These are phyloP conservation scores for Trilocha varians DNA, from an alignment of 2,888 invertebrate genomes.

Conservation along the genomic window DNA sequence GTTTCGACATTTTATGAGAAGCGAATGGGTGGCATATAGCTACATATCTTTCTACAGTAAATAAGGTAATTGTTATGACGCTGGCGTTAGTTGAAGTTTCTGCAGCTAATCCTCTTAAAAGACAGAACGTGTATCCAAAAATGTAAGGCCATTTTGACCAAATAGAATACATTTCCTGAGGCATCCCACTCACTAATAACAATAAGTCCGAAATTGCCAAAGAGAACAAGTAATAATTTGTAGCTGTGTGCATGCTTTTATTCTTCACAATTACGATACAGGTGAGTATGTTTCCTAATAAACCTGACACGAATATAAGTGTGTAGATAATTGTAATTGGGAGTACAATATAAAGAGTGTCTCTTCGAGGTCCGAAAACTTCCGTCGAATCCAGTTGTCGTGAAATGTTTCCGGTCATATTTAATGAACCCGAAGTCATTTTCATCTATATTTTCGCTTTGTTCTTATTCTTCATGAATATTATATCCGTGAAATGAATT, in stretches of 20 bases:
- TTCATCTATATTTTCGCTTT: not conserved
- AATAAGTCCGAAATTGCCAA: slow-evolving; percentile 88
- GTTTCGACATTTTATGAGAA: slow-evolving; percentile 88
- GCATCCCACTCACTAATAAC: slow-evolving; percentile 83
- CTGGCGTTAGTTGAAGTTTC: slow-evolving; percentile 88
- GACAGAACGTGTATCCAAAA: slow-evolving; percentile 86
- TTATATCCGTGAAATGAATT: too few relatives aligned
- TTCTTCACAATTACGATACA: slow-evolving; percentile 88
- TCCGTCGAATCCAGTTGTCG: slow-evolving; percentile 34
- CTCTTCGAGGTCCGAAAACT: slow-evolving; percentile 61
- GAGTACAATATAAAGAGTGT: slow-evolving; percentile 76
- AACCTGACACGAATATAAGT: slow-evolving; percentile 84
- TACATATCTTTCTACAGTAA: slow-evolving; percentile 83
- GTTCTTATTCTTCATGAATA: too few relatives aligned
- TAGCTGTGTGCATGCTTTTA: slow-evolving; percentile 87
- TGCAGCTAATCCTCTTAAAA: slow-evolving; percentile 82
- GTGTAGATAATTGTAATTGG: slow-evolving; percentile 84
- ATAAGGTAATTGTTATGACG: slow-evolving; percentile 85
- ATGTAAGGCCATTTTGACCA: slow-evolving; percentile 85
- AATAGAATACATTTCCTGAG: slow-evolving; percentile 85
- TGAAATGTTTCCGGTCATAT: slow-evolving; percentile 17
- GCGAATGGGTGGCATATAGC: slow-evolving; percentile 77
- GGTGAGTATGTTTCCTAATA: slow-evolving; percentile 87
- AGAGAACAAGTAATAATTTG: slow-evolving; percentile 88
- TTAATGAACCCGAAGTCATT: slow-evolving; percentile 8